phyloP scores from a whole-genome alignment of 2,797 vertebrate genomes.

The Eulemur rubriventer region DNA sequence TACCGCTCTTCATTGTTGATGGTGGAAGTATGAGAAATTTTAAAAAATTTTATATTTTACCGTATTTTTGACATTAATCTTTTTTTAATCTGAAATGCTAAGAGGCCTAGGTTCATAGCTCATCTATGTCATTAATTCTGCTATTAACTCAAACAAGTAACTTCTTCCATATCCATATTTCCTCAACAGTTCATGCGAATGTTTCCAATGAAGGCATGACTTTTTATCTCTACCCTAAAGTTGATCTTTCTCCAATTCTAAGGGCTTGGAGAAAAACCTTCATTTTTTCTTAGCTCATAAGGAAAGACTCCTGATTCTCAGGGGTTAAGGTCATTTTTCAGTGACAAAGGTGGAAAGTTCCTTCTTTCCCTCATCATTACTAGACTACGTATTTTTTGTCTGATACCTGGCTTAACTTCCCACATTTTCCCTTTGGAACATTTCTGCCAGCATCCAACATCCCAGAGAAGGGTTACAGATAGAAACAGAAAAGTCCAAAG shows the following conservation, averaged over 20 bases:
- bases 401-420: background rate
- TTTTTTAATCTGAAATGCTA: background rate
- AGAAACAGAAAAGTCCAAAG: constrained; percentile 71
- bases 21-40: background rate
- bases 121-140: background rate
- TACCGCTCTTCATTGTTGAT: background rate
- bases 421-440: constrained; percentile 33
- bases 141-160: background rate
- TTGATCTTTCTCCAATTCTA: constrained; percentile 8
- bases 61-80: background rate
- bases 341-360: background rate
- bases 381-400: background rate
- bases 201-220: constrained; percentile 9
- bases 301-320: background rate
- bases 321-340: background rate
- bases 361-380: background rate
- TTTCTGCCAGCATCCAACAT: constrained; percentile 50
- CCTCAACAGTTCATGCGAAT: background rate
- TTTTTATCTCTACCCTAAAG: constrained; percentile 1
- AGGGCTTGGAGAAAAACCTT: background rate
- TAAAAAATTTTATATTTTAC: background rate
- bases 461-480: background rate
- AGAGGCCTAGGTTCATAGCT: background rate
- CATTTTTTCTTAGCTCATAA: background rate
- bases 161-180: background rate